Conservation (phyloP, 2,888 invertebrate species). For the Phyto melanocephala region DNA sequence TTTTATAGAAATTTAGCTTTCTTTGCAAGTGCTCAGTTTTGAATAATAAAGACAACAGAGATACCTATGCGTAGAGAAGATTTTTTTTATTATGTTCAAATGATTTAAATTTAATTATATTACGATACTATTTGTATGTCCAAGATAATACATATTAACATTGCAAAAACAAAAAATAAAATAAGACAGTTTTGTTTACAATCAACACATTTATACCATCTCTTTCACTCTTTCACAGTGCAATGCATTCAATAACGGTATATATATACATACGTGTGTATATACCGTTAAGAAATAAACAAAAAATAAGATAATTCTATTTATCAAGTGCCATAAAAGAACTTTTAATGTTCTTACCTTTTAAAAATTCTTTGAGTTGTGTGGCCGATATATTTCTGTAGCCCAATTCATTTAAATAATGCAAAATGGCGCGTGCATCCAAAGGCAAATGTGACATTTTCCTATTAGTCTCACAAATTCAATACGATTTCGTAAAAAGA, state of each 20-base stretch:
- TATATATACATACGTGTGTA: background rate
- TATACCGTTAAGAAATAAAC: constrained; percentile 11
- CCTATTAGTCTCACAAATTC: constrained; percentile 38
- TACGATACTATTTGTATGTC: background rate
- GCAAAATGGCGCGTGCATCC: constrained; percentile 86
- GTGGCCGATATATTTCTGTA: constrained; percentile 87
- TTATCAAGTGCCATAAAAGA: background rate
- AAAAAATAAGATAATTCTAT: background rate
- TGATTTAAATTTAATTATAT: background rate
- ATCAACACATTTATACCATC: constrained; percentile 36
- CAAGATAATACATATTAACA: background rate
- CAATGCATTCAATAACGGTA: constrained; percentile 17
- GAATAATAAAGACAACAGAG: background rate
- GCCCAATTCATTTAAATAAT: constrained; percentile 87
- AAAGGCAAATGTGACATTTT: constrained; percentile 79
- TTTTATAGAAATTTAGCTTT: background rate
- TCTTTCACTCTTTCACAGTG: background rate
- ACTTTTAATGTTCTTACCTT: constrained; percentile 80
- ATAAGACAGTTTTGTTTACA: constrained; percentile 59
- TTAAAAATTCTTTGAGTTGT: constrained; percentile 88
- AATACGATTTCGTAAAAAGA: constrained; percentile 38
- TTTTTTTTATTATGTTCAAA: background rate
- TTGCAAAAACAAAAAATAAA: background rate
- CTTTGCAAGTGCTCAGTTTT: background rate
- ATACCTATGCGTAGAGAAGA: background rate